Evolutionary conservation across 2,888 invertebrate species (phyloP), one percentile per base, ranked within the genome.

Genomic region (Prosopocoilus inquinatus): DNA sequence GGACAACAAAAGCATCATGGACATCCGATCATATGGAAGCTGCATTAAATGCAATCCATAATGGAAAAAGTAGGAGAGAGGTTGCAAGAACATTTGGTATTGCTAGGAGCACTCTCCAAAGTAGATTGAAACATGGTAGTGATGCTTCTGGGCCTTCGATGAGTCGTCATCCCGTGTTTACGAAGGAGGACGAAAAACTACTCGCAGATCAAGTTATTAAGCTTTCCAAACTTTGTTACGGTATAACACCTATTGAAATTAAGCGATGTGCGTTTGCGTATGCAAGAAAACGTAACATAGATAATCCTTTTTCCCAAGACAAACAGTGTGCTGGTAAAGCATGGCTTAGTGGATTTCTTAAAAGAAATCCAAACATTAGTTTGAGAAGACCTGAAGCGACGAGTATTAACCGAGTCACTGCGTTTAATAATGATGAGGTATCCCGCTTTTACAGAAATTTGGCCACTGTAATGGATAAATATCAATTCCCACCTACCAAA

Each of bases 311-410:
- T 46, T 66, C 66, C 48, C 48, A 38, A 12, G 59, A 61, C 3
- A 61, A 57, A 12, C 52, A 49, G 56, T 52, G 61, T 15, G 68
- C 68, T n/a, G 67, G 68, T 3, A 64, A 64, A 45, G 67, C 66
- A 45, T 70, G 67, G 69, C 39, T 69, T 12, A 49, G 65, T 2
- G 63, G 64, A 33, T 70, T 68, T 52, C 36, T 67, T 13, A 60
- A 61, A 51, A 58, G 67, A 55, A 62, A 65, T 62, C 55, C 50
- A 34, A 34, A 7, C 9, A 9, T 34, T 8, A 8, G 8, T 8
- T n/a, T n/a, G n/a, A 34, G 9, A 34, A 34, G 34, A 34, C 7
- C 7, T 9, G 8, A 34, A 9, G 9, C 7, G 9, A 34, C 34
- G 8, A 34, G 34, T 34, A 7, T 34, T 9, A 34, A 34, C 9